Evolutionary conservation across 1,140 invertebrate genomes (phyloP), one percentile per base, ranked within the genome.

Genomic region (Apocrypta bakeri): DNA sequence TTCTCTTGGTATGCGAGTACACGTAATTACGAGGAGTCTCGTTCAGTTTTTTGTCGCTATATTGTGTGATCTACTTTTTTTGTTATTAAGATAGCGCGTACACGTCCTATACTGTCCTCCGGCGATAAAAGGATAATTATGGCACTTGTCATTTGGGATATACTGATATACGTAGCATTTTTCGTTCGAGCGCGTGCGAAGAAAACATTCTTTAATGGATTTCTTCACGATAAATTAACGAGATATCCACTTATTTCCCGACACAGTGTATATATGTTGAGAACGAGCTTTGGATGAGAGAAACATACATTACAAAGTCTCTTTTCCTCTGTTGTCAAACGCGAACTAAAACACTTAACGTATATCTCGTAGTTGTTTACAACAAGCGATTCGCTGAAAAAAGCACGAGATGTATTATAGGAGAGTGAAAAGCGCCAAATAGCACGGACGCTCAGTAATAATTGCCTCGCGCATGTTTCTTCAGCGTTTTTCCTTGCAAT

Each of bases 361-460:
- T n/a, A n/a, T n/a, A n/a, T n/a, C n/a, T n/a, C n/a, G n/a, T n/a
- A n/a, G n/a, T n/a, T n/a, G 7, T 24, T 12, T 48, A 48, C 48
- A 21, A 21, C 3, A 21, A 17, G 21, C 48, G 48, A 56, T 56
- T 56, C 2, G 27, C 12, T 3, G 42, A 76, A 24, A 31, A 68
- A 42, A 24, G n/a, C n/a, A n/a, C n/a, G n/a, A 42, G 24, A 21
- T 8, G 74, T 61, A 25, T 31, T 56, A 56, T 56, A 56, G 48
- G 48, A 61, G 21, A 61, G 14, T 31, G 40, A 11, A 24, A 56
- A 73, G 33, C 14, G 25, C 31, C 14, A 33, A 79, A 71, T 79
- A 69, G 29, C 31, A 27, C 42, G 83, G 82, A 75, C 71, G 82
- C 69, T 71, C 83, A 68, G 79, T 79, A 84, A 84, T 84, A 79